phyloP scores from a whole-genome alignment of 2,797 vertebrate genomes.

The Anguilla obscura region DNA sequence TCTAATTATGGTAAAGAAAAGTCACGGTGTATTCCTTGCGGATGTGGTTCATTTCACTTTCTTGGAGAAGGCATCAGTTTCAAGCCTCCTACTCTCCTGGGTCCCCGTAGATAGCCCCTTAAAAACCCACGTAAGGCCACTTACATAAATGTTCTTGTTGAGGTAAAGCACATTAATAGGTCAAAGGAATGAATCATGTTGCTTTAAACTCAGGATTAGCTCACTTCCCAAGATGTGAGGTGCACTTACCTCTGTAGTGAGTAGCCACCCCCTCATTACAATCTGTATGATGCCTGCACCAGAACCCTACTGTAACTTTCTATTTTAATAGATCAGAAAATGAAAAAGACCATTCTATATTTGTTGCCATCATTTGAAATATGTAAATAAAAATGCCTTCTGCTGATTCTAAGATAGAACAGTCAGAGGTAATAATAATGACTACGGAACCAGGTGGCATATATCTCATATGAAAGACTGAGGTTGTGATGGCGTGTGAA shows the following conservation, averaged over 20 bases:
- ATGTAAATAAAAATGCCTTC: not conserved
- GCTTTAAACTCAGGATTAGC: not conserved
- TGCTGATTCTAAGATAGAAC: not conserved
- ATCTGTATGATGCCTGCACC: not conserved
- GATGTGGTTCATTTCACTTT: slow-evolving; percentile 26
- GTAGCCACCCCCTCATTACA: not conserved
- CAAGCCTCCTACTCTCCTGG: slow-evolving; percentile 12
- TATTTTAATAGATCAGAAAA: not conserved
- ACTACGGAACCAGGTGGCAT: not conserved
- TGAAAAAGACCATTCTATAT: not conserved
- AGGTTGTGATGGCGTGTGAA: not conserved
- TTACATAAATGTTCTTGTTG: slow-evolving; percentile 33
- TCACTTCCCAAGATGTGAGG: not conserved
- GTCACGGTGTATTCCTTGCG: slow-evolving; percentile 17
- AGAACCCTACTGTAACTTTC: not conserved
- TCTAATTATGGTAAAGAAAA: slow-evolving; percentile 27
- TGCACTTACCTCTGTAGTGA: not conserved
- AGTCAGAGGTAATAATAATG: not conserved
- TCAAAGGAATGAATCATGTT: slow-evolving; percentile 20
- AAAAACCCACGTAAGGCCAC: slow-evolving; percentile 19
- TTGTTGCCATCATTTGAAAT: not conserved
- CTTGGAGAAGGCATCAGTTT: slow-evolving; percentile 25
- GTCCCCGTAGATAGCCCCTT: slow-evolving; percentile 15
- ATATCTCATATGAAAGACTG: not conserved
- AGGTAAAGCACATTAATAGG: slow-evolving; percentile 23